Conservation (phyloP, 2,888 invertebrate genomes). For the Pachycephus smyrnensis region DNA sequence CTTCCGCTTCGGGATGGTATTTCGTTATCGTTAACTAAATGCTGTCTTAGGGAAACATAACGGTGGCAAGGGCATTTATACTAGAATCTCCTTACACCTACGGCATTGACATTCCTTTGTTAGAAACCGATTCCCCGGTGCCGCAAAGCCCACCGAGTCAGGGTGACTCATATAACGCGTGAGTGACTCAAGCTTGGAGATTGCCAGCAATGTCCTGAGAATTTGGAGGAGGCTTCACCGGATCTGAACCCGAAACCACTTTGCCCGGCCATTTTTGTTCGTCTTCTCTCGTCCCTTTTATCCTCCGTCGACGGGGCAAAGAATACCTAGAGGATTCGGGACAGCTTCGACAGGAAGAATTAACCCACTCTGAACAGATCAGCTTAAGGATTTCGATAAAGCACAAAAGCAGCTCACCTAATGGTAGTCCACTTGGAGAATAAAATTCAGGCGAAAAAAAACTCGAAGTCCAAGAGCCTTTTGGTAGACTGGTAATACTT, state of each 20-base stretch:
- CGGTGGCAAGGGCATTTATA: neutral
- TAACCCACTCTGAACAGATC: neutral
- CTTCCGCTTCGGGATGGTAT: neutral
- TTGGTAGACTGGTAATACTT: neutral
- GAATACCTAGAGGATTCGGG: neutral
- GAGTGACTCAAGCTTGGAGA: constrained; percentile 60
- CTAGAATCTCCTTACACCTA: neutral
- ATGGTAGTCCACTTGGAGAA: neutral
- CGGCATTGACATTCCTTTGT: constrained; percentile 58
- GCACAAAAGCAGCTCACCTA: neutral
- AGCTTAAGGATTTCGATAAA: neutral
- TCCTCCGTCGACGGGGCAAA: neutral
- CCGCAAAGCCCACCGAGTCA: constrained; percentile 38
- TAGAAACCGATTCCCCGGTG: constrained; percentile 54
- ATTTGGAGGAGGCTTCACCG: constrained; percentile 14
- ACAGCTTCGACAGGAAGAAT: neutral
- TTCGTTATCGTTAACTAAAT: neutral
- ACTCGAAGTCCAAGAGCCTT: neutral
- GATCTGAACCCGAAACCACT: constrained; percentile 27
- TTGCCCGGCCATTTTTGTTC: constrained; percentile 26
- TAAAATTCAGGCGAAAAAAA: neutral
- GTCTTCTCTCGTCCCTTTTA: neutral
- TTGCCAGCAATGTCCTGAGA: constrained; percentile 55
- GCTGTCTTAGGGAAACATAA: neutral
- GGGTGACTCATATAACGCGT: constrained; percentile 16